Evolutionary conservation across 2,888 invertebrate species (phyloP).

Genomic region (Leptinotarsa tumamoca): DNA sequence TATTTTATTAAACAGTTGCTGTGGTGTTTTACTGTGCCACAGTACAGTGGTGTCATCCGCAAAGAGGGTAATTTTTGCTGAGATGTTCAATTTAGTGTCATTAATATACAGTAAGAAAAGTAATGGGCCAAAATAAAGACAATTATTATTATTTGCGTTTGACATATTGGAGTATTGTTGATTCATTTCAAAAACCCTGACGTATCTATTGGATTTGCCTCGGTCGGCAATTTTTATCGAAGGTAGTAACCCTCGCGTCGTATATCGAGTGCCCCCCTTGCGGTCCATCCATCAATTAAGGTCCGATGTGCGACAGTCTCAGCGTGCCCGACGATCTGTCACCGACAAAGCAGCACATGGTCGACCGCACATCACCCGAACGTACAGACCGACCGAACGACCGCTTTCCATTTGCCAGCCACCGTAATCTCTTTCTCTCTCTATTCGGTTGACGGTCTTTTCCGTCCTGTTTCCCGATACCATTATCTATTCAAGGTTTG

Average conservation of each 20-base stretch:
- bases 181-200: not conserved
- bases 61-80: too few species aligned
- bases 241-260: slow-evolving; percentile 3
- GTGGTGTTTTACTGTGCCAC: too few species aligned
- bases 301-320: slow-evolving; percentile 54
- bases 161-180: not conserved
- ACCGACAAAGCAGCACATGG: slow-evolving; percentile 58
- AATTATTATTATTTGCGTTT: too few species aligned
- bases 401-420: slow-evolving; percentile 43
- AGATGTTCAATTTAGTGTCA: too few species aligned
- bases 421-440: not conserved
- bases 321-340: slow-evolving; percentile 61
- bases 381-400: slow-evolving; percentile 40
- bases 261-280: slow-evolving; percentile 46
- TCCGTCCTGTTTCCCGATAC: not conserved
- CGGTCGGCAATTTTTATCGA: slow-evolving; percentile 11
- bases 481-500: slow-evolving; percentile 44
- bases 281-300: slow-evolving; percentile 63
- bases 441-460: not conserved
- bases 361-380: slow-evolving; percentile 57
- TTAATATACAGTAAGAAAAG: too few species aligned
- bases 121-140: too few species aligned
- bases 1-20: too few species aligned
- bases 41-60: too few species aligned
- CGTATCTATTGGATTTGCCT: slow-evolving; percentile 7